Base-by-base conservation (phyloP, 1,140 invertebrate genomes). In the Musca domestica region DNA sequence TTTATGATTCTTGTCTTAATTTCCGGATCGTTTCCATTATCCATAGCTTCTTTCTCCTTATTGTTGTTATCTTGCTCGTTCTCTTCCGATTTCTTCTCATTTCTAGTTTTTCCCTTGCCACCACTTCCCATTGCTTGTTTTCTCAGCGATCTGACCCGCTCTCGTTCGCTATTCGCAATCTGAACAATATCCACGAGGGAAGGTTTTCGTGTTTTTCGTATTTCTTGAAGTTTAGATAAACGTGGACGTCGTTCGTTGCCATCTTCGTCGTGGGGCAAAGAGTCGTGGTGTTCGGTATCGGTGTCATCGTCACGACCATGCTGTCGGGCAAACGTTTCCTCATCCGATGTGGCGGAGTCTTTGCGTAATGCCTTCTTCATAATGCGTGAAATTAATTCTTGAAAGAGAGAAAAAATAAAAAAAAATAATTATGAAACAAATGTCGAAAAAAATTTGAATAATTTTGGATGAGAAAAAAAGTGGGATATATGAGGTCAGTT, bases 231-330 rank as follows among this genome's bases (percentile, higher is more conserved):
- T 56, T 74, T 78, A 49, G 78, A 76, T 48, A 78, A 51, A 12
- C 77, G 75, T 30, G 78, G 72, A 6, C 74, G 71, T 51, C 72
- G 74, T 49, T 78, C 74, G 56, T 76, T 75, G 34, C 73, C 72
- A 68, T 81, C 79, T 70, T 81, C 77, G 74, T 89, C 88, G 74
- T 87, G 87, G 1, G 88, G 87, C 70, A 89, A 74, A 12, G 86
- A 85, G 75, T 90, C 88, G 68, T 88, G 87, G 76, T 88, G 87
- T 71, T 89, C 88, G 6, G 84, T 87, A 72, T 89, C 88, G 2
- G 88, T 88, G 71, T 89, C 87, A 49, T 88, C 87, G 48, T 80
- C 80, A 69, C 82, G 73, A 64, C 77, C 72, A 27, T 56, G 65
- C 69, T 73, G 51, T 58, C 70, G 72, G 64, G 80, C 69, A 68